Base-by-base conservation (phyloP, 2,113 vertebrate genomes). In the Dascyllus trimaculatus region DNA sequence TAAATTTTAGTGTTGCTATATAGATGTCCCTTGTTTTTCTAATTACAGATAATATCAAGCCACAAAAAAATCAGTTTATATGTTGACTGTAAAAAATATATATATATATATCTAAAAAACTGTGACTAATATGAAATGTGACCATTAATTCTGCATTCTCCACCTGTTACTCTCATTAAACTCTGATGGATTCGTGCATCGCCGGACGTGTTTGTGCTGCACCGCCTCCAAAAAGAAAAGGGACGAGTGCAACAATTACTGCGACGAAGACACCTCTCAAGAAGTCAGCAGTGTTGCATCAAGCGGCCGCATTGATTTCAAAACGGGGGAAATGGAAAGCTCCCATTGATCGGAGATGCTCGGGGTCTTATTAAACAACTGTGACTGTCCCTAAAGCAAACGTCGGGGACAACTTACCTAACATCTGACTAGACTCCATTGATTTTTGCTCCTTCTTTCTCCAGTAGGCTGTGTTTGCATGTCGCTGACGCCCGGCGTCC, bases 351-450 rank as follows among this genome's bases (percentile, higher is more conserved):
- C 78, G 78, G 61, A 85, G 80, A 92, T 91, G 91, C 88, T 88
- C 67, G 43, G 88, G 91, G 92, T 95, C 92, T 93, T 95, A 94
- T 94, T 94, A 94, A 94, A 94, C 90, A 91, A 91, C 91, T 82
- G 91, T 71, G 84, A 72, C 89, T 74, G 91, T 91, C 93, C 91
- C 90, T 84, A 74, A 92, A 89, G 91, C 88, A 88, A 89, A 89
- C 80, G 81, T 81, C 35, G 80, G 68, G 87, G 84, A 91, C 89
- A 88, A 88, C 85, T 91, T 88, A 86, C 88, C 92, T 91, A 91
- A 89, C 93, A 86, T 90, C 90, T 90, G 88, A 92, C 88, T 90
- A 88, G 88, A 90, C 88, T 68, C 62, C 84, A 95, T 95, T 82
- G 94, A 94, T 95, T 93, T 87, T 75, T 62, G 63, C 66, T 72